Evolutionary conservation across 2,113 vertebrate species (phyloP).

Genomic region (Atherinomorus stipes): DNA sequence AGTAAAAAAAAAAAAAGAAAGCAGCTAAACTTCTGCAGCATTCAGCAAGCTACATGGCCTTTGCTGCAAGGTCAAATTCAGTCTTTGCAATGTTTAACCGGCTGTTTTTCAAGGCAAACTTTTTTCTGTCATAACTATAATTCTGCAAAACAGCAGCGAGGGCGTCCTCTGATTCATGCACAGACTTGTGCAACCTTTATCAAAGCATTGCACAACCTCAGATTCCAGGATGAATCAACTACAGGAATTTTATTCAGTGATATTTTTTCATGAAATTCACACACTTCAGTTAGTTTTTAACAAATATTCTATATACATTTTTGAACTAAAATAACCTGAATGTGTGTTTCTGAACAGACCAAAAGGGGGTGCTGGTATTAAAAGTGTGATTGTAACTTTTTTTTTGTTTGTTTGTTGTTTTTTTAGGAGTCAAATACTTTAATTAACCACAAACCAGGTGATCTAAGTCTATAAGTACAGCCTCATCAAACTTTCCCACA

Average conservation of each 20-base stretch:
- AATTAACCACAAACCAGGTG: constrained; percentile 11
- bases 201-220: constrained; percentile 39
- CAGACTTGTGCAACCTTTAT: constrained; percentile 39
- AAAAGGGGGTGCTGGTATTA: constrained; percentile 18
- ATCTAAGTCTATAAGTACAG: constrained; percentile 22
- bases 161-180: constrained; percentile 13
- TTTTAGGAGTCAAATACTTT: constrained; percentile 51
- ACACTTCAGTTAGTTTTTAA: constrained; percentile 16
- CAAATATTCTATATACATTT: constrained; percentile 18
- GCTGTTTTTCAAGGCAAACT: constrained; percentile 22
- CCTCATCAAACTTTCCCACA: constrained; percentile 40
- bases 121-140: constrained; percentile 40
- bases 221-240: constrained; percentile 25
- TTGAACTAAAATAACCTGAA: constrained; percentile 17
- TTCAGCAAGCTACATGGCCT: constrained; percentile 10
- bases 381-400: constrained; percentile 49
- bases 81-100: constrained; percentile 38
- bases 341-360: constrained; percentile 40
- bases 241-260: constrained; percentile 11
- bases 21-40: background rate
- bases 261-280: constrained; percentile 13
- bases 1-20: background rate
- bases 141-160: background rate
- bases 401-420: constrained; percentile 45
- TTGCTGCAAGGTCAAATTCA: constrained; percentile 7